phyloP scores from a whole-genome alignment of 2,888 invertebrate genomes.

The Drosophila austrosaltans region DNA sequence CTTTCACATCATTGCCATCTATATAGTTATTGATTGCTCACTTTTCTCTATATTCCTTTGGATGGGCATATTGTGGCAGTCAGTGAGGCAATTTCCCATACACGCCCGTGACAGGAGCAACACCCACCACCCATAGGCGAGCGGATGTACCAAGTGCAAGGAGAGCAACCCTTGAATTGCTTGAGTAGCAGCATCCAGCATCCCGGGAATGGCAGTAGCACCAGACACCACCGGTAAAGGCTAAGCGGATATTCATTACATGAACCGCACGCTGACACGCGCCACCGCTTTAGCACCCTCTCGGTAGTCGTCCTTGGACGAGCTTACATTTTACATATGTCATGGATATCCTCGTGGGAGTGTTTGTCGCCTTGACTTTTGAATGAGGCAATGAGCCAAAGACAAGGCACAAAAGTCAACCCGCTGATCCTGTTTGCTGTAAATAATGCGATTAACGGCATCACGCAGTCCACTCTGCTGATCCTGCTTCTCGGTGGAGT shows the following conservation, averaged over 20 bases:
- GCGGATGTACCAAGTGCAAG: slow-evolving; percentile 17
- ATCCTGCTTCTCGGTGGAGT: slow-evolving; percentile 24
- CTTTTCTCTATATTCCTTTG: slow-evolving; percentile 32
- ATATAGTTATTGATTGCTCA: slow-evolving; percentile 47
- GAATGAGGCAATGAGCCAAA: slow-evolving; percentile 34
- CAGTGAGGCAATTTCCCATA: slow-evolving; percentile 69
- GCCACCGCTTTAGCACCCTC: slow-evolving; percentile 82
- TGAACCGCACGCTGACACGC: slow-evolving; percentile 82
- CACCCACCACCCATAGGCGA: slow-evolving; percentile 43
- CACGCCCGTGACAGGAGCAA: slow-evolving; percentile 64
- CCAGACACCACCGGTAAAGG: slow-evolving; percentile 30
- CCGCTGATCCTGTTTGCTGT: slow-evolving; percentile 83
- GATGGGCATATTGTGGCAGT: slow-evolving; percentile 76
- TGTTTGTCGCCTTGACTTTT: slow-evolving; percentile 76
- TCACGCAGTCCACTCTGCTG: slow-evolving; percentile 62
- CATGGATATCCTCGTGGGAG: slow-evolving; percentile 84
- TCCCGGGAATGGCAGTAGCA: slow-evolving; percentile 46
- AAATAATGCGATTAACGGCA: slow-evolving; percentile 84
- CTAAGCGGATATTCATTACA: slow-evolving; percentile 82
- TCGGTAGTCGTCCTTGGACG: slow-evolving; percentile 62
- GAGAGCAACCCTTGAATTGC: slow-evolving; percentile 16
- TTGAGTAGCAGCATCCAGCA: slow-evolving; percentile 58
- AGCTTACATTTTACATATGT: slow-evolving; percentile 84
- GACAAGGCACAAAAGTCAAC: slow-evolving; percentile 74
- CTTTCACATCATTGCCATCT: slow-evolving; percentile 54